These are phyloP conservation scores for Platycheirus albimanus DNA, from an alignment of 2,888 invertebrate species.

Conservation along the genomic window DNA sequence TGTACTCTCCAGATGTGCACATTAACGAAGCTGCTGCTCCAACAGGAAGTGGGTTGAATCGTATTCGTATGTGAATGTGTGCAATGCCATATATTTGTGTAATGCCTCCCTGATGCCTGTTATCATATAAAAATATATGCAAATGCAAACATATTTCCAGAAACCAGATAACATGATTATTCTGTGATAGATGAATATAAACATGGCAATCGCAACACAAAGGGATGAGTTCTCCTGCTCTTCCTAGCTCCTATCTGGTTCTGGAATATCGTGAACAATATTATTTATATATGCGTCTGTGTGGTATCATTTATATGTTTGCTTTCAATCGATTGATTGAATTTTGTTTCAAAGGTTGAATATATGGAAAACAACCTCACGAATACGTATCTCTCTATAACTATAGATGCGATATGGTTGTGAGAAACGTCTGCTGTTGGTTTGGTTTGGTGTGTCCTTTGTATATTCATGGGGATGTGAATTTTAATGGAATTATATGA, in stretches of 20 bases:
- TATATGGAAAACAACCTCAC: too few species aligned
- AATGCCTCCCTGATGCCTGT: conserved; percentile 5
- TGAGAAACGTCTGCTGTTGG: conserved; percentile 9
- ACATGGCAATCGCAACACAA: conserved; percentile 3
- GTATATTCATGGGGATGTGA: conserved; percentile 12
- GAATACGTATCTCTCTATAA: too few species aligned
- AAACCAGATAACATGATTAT: conserved; percentile 43
- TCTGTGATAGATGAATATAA: conserved; percentile 47
- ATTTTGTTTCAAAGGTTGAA: conserved; percentile 30
- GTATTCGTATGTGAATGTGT: neutral
- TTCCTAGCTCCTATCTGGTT: neutral
- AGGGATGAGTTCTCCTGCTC: neutral
- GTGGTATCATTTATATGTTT: conserved; percentile 1
- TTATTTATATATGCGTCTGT: neutral
- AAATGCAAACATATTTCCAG: conserved; percentile 29
- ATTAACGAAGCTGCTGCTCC: neutral
- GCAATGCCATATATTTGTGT: neutral
- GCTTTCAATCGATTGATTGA: conserved; percentile 52
- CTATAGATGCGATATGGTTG: neutral
- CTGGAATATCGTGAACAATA: neutral
- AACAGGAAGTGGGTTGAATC: conserved; percentile 3
- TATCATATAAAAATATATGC: conserved; percentile 3
- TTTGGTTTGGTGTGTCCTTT: too few species aligned
- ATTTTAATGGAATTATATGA: conserved; percentile 12
- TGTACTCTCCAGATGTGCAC: too few species aligned